Base-by-base conservation (phyloP, 1,140 invertebrate species). In the Glomeris maerens region DNA sequence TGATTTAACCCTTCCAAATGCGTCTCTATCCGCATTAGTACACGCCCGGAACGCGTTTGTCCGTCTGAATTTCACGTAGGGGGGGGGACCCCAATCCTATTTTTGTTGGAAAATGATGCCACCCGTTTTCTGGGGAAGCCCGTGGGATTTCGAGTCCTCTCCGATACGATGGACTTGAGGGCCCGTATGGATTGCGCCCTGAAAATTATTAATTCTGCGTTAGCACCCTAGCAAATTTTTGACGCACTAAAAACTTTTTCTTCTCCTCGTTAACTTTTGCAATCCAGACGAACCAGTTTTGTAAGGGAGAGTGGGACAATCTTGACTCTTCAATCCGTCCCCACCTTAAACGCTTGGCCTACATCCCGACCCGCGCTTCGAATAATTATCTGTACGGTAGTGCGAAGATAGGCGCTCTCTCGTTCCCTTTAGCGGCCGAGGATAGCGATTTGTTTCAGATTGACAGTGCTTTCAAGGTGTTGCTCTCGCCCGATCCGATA, bases 1-100 rank as follows among this genome's bases (percentile, higher is more conserved):
- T 4, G 10, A 2, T 57, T 55, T 31, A 55, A 55, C 26, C 5
- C 52, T 21, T 14, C 14, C n/a, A 55, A 55, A 42, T 55, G 54
- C n/a, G 42, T 20, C 27, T 27, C 10, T 20, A 10, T 46, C 4
- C 7, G 4, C 20, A 5, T 46, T 27, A 27, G 45, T 5, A 4
- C 4, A 42, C 5, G 40, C 10, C 20, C 40, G 17, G 10, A 42
- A 5, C n/a, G 23, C 5, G 5, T 7, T 21, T 21, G 3, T 27
- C 4, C 21, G 17, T 14, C 5, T 4, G 4, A 3, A 10, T 20
- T 46, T 10, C 7, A 14, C 22, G 4, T 46, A 5, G 4, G 29
- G 5, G n/a, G n/a, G n/a, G 45, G 25, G 13, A 4, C 10, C 4
- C 45, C 45, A 17, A 5, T 46, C 4, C 45, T 27, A 4, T 4